Conservation (phyloP, 2,797 vertebrate genomes). For the Ctenosaura bakeri region DNA sequence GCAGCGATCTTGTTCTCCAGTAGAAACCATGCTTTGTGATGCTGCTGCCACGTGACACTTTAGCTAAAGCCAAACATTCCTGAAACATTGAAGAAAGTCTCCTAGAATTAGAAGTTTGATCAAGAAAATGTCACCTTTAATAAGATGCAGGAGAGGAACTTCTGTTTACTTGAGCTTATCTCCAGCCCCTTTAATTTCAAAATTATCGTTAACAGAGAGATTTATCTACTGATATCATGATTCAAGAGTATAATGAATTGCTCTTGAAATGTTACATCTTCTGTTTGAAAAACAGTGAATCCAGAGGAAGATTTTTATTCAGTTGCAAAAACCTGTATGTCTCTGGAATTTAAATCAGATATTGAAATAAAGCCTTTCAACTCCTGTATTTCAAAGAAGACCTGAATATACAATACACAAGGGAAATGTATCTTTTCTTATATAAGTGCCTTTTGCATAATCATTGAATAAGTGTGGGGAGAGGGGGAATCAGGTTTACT, state of each 20-base stretch:
- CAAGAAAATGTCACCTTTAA: slow-evolving; percentile 21
- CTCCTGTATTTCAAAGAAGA: background rate
- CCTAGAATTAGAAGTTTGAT: background rate
- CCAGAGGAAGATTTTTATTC: background rate
- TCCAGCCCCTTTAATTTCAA: background rate
- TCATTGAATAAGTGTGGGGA: background rate
- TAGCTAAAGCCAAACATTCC: background rate
- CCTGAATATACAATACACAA: background rate
- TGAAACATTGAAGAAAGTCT: background rate
- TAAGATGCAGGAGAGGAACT: background rate
- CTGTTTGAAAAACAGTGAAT: slow-evolving; percentile 15
- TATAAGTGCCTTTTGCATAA: background rate
- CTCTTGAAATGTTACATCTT: slow-evolving; percentile 41
- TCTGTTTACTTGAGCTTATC: slow-evolving; percentile 13
- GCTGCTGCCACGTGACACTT: background rate
- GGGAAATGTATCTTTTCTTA: background rate
- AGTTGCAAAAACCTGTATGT: background rate
- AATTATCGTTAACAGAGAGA: slow-evolving; percentile 47
- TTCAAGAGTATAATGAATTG: slow-evolving; percentile 31
- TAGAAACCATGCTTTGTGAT: background rate
- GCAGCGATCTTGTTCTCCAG: background rate
- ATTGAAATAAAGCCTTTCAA: slow-evolving; percentile 31
- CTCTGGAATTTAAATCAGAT: slow-evolving; percentile 14
- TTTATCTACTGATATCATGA: slow-evolving; percentile 40
- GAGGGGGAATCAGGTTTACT: background rate